Conservation (phyloP, 2,888 invertebrate species). For the Beris morrisii region DNA sequence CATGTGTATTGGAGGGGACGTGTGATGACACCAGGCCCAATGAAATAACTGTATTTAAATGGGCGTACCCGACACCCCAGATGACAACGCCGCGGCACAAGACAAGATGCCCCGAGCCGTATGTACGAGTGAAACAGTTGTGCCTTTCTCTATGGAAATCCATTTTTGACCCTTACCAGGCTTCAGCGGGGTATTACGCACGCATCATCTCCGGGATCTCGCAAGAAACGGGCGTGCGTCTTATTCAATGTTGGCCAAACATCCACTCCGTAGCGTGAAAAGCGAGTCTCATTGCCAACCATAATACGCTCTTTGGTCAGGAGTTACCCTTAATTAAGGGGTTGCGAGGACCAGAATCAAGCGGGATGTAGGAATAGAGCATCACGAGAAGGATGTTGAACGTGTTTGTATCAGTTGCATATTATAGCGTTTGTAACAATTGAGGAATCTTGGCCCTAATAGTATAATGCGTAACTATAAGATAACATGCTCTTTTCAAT, state of each 20-base stretch:
- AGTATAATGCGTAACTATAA: too few relatives aligned
- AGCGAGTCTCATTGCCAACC: background rate
- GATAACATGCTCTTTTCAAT: too few relatives aligned
- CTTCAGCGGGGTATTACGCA: background rate
- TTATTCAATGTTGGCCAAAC: slow-evolving; percentile 14
- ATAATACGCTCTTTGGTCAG: slow-evolving; percentile 1
- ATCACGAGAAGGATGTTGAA: too few relatives aligned
- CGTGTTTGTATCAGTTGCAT: too few relatives aligned
- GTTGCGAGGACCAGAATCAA: background rate
- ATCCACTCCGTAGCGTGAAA: background rate
- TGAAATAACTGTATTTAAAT: slow-evolving; percentile 58
- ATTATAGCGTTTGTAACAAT: too few relatives aligned
- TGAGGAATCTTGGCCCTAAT: too few relatives aligned
- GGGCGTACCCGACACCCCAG: slow-evolving; percentile 55
- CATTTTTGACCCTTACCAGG: background rate
- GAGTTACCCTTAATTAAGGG: slow-evolving; percentile 18
- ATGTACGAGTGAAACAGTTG: slow-evolving; percentile 10
- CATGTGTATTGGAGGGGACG: slow-evolving; percentile 34
- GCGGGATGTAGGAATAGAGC: too few relatives aligned
- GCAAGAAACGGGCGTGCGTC: slow-evolving; percentile 23
- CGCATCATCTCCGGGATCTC: background rate
- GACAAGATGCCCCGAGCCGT: background rate
- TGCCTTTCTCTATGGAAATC: background rate
- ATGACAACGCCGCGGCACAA: slow-evolving; percentile 35
- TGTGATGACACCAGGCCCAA: slow-evolving; percentile 49